Base-by-base conservation (phyloP, 2,113 vertebrate genomes). In the Nematolebias whitei region DNA sequence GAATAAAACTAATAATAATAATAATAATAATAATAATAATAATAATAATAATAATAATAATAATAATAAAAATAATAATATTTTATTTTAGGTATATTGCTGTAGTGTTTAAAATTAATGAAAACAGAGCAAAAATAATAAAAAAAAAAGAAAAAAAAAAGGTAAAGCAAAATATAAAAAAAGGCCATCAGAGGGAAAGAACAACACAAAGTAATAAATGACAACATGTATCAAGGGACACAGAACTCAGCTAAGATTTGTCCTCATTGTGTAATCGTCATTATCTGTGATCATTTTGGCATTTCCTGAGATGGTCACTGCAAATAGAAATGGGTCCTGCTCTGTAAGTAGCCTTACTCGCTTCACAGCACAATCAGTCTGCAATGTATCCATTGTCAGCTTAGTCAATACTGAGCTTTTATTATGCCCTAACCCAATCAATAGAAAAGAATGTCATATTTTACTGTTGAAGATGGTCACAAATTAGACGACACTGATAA, bases 331-430 rank as follows among this genome's bases (percentile, higher is more conserved):
- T 44, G 49, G 48, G 13, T 61, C 48, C 50, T 5, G 52, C 26
- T 83, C 67, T 44, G 68, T 76, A 62, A 80, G 68, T 78, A 65
- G 63, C 68, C 47, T 65, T 57, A 55, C 54, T 49, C 49, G 60
- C 74, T 75, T 70, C 49, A 68, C 63, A 59, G 68, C 68, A 73
- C 76, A 73, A 83, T 90, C 83, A 85, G 86, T 89, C 74, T 79
- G 48, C 47, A 78, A 76, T 19, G 48, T 66, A 82, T 66, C 58
- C 60, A 85, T 85, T 82, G 87, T 88, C 80, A 83, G 54, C 70
- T 89, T 84, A 75, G 84, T 88, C 85, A 84, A 88, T 91, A 87
- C 71, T 29, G 51, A 63, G 57, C 73, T 79, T 89, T 87, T 87
- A 90, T 89, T 85, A 83, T 78, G 66, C 63, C 29, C 64, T 83